Evolutionary conservation across 2,888 invertebrate species (phyloP), one percentile per base, ranked within the genome.

Genomic region (Phyllotreta striolata): DNA sequence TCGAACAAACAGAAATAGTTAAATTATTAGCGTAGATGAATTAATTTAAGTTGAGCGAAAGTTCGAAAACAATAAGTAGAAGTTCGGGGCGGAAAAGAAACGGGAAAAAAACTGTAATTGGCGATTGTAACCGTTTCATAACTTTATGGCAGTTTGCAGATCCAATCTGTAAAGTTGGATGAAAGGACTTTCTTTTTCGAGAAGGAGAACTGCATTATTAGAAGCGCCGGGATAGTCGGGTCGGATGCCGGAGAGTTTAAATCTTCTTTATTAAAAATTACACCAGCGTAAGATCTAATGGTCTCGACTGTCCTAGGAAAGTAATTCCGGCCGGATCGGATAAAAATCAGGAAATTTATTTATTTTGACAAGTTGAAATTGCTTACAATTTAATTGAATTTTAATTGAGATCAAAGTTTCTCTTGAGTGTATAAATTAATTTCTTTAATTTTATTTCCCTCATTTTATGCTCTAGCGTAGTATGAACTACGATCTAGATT

Each of bases 41-140:
- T 59, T 59, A 59, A 59, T 59, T 59, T 51, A 59, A 59, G 40
- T 40, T 59, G 10, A 5, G 41, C 24, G 6, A 51, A 41, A 41
- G 49, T 60, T 60, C 37, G 37, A 12, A 38, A 44, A 54, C 52
- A 60, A 60, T 59, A 59, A 60, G 60, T 43, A 14, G 2, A 39
- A 44, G n/a, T 35, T 38, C 35, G 13, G 10, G 12, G 24, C 5
- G 14, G 7, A 14, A 44, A 43, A 47, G 47, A 13, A 57, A 47
- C 13, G 6, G 13, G 43, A n/a, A 7, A 51, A 59, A 51, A 43
- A 59, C 40, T 44, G 44, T 60, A 60, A 60, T 60, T 60, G 60
- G 60, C 44, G 52, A 60, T 60, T 60, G 60, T 60, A 52, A 60
- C 60, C 52, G 59, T 60, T 60, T 60, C 52, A 52, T 60, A 60